Evolutionary conservation across 2,888 invertebrate genomes (phyloP).

Genomic region (Tyria jacobaeae): DNA sequence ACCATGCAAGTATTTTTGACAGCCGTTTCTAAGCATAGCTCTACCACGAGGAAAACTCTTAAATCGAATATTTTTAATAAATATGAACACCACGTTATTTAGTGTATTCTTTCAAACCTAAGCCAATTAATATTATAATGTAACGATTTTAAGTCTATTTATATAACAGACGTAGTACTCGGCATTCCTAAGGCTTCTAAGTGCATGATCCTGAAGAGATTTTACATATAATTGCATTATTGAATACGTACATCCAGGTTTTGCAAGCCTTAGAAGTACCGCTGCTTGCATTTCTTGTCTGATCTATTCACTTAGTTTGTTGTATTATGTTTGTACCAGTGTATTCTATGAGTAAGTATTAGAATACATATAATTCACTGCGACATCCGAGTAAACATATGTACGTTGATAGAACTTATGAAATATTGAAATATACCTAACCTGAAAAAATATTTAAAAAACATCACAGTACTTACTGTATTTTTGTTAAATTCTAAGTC

Average conservation of each 20-base stretch:
- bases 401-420: too few species aligned
- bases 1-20: too few species aligned
- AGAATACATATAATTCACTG: too few species aligned
- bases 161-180: constrained; percentile 26
- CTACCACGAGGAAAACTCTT: too few species aligned
- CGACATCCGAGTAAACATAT: too few species aligned
- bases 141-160: constrained; percentile 8
- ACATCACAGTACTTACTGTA: too few species aligned
- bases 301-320: not conserved
- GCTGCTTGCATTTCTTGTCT: constrained; percentile 3
- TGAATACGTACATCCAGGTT: constrained; percentile 28
- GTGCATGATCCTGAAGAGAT: constrained; percentile 49
- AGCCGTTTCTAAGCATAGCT: too few species aligned
- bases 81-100: too few species aligned
- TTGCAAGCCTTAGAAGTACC: constrained; percentile 52
- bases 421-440: too few species aligned
- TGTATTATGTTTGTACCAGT: not conserved
- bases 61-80: too few species aligned
- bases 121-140: not conserved
- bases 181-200: constrained; percentile 52
- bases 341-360: not conserved
- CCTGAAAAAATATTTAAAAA: too few species aligned
- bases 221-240: constrained; percentile 58
- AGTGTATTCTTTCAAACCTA: not conserved
- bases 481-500: too few species aligned